These are phyloP conservation scores for Arctocebus calabarensis DNA, from an alignment of 2,797 vertebrate genomes.

Conservation along the genomic window DNA sequence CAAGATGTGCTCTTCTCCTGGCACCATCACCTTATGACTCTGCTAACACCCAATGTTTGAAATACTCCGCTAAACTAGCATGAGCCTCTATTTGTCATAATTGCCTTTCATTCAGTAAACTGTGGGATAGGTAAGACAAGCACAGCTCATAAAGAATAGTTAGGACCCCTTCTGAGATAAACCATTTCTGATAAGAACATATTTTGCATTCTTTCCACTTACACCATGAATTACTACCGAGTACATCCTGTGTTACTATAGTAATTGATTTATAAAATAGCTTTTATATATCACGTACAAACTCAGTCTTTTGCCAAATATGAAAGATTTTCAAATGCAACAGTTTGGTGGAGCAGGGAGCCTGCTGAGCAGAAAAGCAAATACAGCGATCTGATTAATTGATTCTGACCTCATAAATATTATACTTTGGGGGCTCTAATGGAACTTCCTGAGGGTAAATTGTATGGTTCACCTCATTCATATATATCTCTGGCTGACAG, in stretches of 20 bases:
- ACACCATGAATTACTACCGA: constrained; percentile 70
- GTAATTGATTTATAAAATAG: constrained; percentile 84
- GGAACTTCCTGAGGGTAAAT: constrained; percentile 92
- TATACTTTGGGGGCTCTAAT: constrained; percentile 92
- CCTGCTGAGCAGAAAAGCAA: constrained; percentile 88
- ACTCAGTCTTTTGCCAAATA: constrained; percentile 79
- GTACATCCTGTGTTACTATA: constrained; percentile 66
- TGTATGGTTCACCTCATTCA: constrained; percentile 92
- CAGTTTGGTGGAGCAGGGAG: constrained; percentile 84
- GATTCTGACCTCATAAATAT: constrained; percentile 94
- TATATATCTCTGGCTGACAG: constrained; percentile 92
- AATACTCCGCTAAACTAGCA: neutral
- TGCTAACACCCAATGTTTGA: neutral
- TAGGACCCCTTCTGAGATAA: constrained; percentile 63
- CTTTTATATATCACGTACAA: constrained; percentile 77
- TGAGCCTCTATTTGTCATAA: neutral
- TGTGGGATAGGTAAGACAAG: neutral
- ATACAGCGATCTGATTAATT: constrained; percentile 93
- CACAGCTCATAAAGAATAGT: constrained; percentile 28
- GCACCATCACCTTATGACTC: neutral
- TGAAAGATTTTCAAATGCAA: constrained; percentile 83
- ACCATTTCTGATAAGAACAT: constrained; percentile 72
- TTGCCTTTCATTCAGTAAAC: constrained; percentile 53
- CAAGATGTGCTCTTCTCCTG: neutral
- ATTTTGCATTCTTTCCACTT: constrained; percentile 80